Evolutionary conservation across 2,797 vertebrate species (phyloP).

Genomic region (Pempheris klunzingeri): DNA sequence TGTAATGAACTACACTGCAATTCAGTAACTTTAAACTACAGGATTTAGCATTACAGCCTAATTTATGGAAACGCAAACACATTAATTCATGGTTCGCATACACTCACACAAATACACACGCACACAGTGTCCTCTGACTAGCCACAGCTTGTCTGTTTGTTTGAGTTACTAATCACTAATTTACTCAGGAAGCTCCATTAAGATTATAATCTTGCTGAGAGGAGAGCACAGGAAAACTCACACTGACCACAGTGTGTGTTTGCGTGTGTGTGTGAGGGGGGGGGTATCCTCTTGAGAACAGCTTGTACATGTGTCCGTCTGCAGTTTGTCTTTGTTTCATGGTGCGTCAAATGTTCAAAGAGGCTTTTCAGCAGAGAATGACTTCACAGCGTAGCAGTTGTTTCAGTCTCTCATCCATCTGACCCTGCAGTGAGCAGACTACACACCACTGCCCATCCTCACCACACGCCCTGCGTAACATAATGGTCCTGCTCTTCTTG

Average conservation of each 20-base stretch:
- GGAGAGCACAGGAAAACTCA: constrained; percentile 69
- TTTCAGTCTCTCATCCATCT: constrained; percentile 69
- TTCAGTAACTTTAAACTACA: constrained; percentile 12
- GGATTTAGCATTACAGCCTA: constrained; percentile 20
- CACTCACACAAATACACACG: constrained; percentile 17
- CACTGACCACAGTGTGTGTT: constrained; percentile 62
- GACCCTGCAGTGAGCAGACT: constrained; percentile 62
- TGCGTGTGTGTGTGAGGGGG: constrained; percentile 38
- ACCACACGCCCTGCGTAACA: constrained; percentile 25
- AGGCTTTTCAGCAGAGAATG: constrained; percentile 76
- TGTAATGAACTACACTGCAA: constrained; percentile 5
- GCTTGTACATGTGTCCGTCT: constrained; percentile 63
- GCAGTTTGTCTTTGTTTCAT: constrained; percentile 83
- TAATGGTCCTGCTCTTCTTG: constrained; percentile 32
- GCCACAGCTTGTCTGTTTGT: constrained; percentile 80
- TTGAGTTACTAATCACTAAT: constrained; percentile 85
- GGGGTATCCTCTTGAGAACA: constrained; percentile 65
- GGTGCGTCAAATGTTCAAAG: constrained; percentile 81
- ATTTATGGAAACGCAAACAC: constrained; percentile 32
- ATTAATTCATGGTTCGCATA: constrained; percentile 9
- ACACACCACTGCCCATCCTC: constrained; percentile 60
- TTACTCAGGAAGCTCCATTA: constrained; percentile 84
- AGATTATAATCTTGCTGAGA: constrained; percentile 82
- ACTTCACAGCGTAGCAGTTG: constrained; percentile 76
- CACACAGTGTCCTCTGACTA: constrained; percentile 45